Percentiles rank a stretch among this genome's conserved stretches.
Conservation (phyloP, 2,113 vertebrate genomes). For the Argyrosomus japonicus region DNA sequence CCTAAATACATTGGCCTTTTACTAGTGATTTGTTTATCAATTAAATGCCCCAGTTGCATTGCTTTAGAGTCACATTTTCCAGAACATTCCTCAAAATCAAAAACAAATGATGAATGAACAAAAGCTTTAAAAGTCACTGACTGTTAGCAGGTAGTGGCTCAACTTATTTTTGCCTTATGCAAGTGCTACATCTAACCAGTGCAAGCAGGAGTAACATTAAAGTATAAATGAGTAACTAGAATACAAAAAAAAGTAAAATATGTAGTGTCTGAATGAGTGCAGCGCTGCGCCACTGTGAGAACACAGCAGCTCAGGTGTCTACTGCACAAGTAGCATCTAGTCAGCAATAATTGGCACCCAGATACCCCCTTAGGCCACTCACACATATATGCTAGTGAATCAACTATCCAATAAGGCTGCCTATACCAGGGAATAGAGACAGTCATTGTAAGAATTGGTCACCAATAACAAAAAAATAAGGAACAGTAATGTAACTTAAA, state of each 20-base stretch:
- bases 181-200: background rate
- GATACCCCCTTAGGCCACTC: conserved; percentile 23
- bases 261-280: background rate
- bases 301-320: conserved; percentile 13
- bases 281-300: background rate
- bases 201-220: background rate
- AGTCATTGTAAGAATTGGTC: background rate
- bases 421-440: background rate
- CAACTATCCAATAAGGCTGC: conserved; percentile 24
- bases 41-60: background rate
- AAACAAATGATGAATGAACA: background rate
- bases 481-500: background rate
- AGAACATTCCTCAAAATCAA: conserved; percentile 9
- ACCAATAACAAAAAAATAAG: background rate
- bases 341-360: conserved; percentile 42
- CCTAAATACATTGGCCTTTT: background rate
- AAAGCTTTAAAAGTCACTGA: background rate
- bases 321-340: background rate
- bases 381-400: background rate
- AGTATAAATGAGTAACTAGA: background rate
- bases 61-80: background rate
- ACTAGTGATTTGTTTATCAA: background rate
- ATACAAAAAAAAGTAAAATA: background rate
- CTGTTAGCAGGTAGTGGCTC: background rate
- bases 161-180: too few relatives aligned